Evolutionary conservation across 1,140 invertebrate species (phyloP), one percentile per base, ranked within the genome.

Genomic region (Scaptomyza graminum): DNA sequence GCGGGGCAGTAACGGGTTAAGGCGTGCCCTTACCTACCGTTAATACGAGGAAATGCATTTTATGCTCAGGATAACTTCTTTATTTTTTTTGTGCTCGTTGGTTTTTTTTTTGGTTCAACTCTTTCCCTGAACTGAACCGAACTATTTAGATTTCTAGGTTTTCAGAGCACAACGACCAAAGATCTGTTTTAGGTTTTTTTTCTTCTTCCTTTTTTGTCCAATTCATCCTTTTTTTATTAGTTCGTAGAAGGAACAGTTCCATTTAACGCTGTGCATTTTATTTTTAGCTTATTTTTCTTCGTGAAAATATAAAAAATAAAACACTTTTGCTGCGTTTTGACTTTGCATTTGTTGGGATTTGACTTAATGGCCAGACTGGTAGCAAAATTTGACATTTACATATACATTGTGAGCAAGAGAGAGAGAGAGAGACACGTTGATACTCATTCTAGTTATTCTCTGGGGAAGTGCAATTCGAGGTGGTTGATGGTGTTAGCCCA

Each of bases 111-210:
- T n/a, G n/a, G n/a, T n/a, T 43, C 61, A 65, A 51, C 71, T 60
- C 34, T 57, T 79, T 81, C 76, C 65, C 25, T 44, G 74, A 82
- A 82, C 54, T 81, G 73, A 74, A 68, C 49, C 39, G 46, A 80
- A 76, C 79, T 72, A 74, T 85, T 87, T 85, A 85, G 83, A 84
- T 85, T 85, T 85, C 63, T 85, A 85, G 82, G 75, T 85, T 85
- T 85, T 76, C 80, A 85, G 83, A 87, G 82, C 82, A 85, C 0
- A 34, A 34, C 28, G 57, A 11, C 5, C 37, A 28, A 47, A 28
- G 18, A 41, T 49, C 43, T 71, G 43, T 13, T 37, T 15, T 12
- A 2, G 28, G 5, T 31, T 31, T 31, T 31, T 0, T 31, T 31
- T 28, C 4, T 52, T 12, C 22, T 43, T 16, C 11, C 7, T 6